Evolutionary conservation across 2,797 vertebrate species (phyloP).

Genomic region (Protosalanx chinensis): DNA sequence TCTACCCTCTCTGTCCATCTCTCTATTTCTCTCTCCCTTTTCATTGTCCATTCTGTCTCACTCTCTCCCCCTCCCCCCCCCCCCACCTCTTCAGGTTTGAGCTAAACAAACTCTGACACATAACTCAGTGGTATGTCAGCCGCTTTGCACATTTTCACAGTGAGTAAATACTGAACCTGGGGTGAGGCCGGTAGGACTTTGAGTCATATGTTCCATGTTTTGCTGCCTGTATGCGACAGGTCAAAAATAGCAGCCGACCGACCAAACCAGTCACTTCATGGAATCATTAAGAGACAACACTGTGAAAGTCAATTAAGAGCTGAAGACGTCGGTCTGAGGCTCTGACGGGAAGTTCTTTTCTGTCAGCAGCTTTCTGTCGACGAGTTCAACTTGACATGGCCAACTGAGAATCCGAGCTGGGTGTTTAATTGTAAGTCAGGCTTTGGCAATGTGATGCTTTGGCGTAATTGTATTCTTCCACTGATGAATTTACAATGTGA

Average conservation of each 20-base stretch:
- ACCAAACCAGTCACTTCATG: slow-evolving; percentile 8
- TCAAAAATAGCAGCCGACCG: slow-evolving; percentile 33
- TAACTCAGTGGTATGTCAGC: slow-evolving; percentile 23
- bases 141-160: slow-evolving; percentile 22
- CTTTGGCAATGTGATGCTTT: not conserved
- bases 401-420: too few relatives aligned
- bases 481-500: not conserved
- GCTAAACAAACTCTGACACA: slow-evolving; percentile 42
- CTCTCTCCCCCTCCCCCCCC: not conserved
- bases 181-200: slow-evolving; percentile 41
- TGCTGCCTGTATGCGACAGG: not conserved
- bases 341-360: not conserved
- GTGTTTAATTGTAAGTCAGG: too few relatives aligned
- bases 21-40: not conserved
- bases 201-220: slow-evolving; percentile 47
- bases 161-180: slow-evolving; percentile 29
- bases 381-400: too few relatives aligned
- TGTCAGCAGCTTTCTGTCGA: not conserved
- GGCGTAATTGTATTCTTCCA: not conserved
- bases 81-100: slow-evolving; percentile 23
- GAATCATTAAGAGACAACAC: slow-evolving; percentile 1
- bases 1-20: not conserved
- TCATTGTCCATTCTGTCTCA: not conserved
- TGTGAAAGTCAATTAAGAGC: not conserved
- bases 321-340: not conserved